Base-by-base conservation (phyloP, 2,888 invertebrate species). In the Globia sparganii region DNA sequence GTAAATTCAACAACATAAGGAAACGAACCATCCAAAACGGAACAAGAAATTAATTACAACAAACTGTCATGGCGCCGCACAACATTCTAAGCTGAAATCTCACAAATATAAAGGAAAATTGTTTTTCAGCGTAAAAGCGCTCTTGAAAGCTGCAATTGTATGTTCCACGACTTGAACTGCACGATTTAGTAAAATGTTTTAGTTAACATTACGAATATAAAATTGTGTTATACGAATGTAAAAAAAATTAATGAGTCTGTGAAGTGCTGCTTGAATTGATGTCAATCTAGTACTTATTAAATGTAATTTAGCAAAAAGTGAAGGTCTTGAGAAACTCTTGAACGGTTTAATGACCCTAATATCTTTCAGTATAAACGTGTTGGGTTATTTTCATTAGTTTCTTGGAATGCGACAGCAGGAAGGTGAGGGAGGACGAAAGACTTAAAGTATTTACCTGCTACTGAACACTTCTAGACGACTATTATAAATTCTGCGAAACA, bases 41-140 rank as follows among this genome's bases (percentile, higher is more conserved):
- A 74, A 80, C 75, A 56, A 61, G 80, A 75, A 75, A 78, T 85
- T 83, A 86, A 85, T 85, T 83, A 77, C 81, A 70, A 49, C 74
- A 69, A 70, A 83, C 77, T 83, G 83, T 86, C 76, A 83, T 77
- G 73, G 59, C 69, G 37, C 62, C 65, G 37, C 61, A 76, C 76
- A 68, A 80, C 31, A 80, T 75, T 74, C 71, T 76, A 74, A 83
- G 34, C 68, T 78, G 67, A 72, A 77, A 77, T 80, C 75, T 71
- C 77, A 64, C 65, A 56, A 80, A 81, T 75, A 73, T 58, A 76
- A 72, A 86, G 62, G 76, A 69, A 73, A 73, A 77, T 73, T 69
- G 73, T 85, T 85, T 81, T 82, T 66, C 71, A 78, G 59, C 67
- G 65, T 66, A 68, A 73, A 75, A 77, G 69, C 58, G 61, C 71